Percentiles rank a stretch among this genome's conserved stretches.
Evolutionary conservation across 2,113 vertebrate genomes (phyloP).

Genomic region (Cochlearius cochlearius): DNA sequence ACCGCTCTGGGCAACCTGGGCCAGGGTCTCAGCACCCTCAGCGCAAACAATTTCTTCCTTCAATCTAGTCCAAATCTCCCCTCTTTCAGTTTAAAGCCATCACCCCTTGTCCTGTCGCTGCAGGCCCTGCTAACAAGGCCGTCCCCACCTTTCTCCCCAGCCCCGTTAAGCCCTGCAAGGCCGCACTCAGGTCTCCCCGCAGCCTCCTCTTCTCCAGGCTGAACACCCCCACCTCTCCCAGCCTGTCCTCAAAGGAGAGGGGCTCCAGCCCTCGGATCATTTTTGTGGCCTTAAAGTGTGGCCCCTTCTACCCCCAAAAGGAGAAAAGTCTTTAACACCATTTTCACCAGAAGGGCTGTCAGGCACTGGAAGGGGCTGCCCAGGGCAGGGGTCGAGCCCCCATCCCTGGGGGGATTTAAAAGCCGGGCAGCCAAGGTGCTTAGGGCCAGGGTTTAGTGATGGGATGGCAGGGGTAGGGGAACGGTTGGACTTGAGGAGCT

Average conservation of each 20-base stretch:
- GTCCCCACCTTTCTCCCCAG: too few relatives aligned
- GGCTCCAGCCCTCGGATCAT: fast-evolving
- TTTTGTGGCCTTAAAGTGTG: neutral
- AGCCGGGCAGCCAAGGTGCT: too few relatives aligned
- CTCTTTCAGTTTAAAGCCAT: neutral
- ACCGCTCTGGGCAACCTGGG: neutral
- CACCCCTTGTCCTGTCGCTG: fast-evolving
- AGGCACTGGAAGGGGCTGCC: too few relatives aligned
- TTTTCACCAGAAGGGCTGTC: neutral
- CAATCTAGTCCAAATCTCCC: fast-evolving
- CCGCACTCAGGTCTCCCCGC: fast-evolving
- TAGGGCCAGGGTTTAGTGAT: too few relatives aligned
- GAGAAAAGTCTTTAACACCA: neutral
- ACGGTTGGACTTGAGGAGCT: too few relatives aligned
- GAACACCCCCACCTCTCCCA: neutral
- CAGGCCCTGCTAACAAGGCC: neutral
- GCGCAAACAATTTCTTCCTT: fast-evolving
- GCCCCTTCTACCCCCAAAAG: neutral
- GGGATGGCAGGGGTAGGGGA: too few relatives aligned
- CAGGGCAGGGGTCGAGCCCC: too few relatives aligned
- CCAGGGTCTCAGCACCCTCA: neutral
- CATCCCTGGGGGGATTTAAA: too few relatives aligned
- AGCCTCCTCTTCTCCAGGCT: neutral
- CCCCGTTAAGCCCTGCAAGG: fast-evolving
- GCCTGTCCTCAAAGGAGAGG: fast-evolving